Evolutionary conservation across 92 coral and sea anemone genomes (phyloP).

Genomic region (Epizoanthus fatuus): DNA sequence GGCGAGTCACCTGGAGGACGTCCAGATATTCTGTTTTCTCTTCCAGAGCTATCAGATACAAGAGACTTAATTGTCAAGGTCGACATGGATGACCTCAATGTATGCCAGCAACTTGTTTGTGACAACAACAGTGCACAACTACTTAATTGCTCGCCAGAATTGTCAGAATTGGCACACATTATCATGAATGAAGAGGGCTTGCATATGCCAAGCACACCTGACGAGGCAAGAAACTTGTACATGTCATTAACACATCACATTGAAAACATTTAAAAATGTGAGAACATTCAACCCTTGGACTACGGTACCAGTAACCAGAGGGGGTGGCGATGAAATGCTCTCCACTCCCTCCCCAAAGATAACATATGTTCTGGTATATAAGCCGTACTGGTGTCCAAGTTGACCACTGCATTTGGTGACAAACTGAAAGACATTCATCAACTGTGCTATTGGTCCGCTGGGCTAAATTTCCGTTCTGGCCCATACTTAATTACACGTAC

Average conservation of each 20-base stretch:
- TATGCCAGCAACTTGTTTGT: conserved; percentile 60
- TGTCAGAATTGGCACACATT: conserved; percentile 65
- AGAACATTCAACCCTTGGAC: too few relatives aligned
- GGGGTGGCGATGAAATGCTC: too few relatives aligned
- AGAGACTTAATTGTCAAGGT: conserved; percentile 47
- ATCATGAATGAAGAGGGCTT: conserved; percentile 73
- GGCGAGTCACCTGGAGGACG: conserved; percentile 72
- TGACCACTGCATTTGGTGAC: too few relatives aligned
- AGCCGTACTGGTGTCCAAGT: too few relatives aligned
- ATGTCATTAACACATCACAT: conserved; percentile 60
- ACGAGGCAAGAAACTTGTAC: conserved; percentile 65
- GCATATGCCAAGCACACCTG: conserved; percentile 58
- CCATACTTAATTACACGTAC: too few relatives aligned
- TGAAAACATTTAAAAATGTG: conserved; percentile 44
- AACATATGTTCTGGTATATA: too few relatives aligned
- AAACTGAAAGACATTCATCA: too few relatives aligned
- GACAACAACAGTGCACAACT: conserved; percentile 41
- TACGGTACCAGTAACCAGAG: too few relatives aligned
- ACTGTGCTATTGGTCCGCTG: too few relatives aligned
- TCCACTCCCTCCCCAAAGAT: too few relatives aligned
- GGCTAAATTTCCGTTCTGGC: too few relatives aligned
- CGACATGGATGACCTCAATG: conserved; percentile 51
- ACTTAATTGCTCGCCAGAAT: conserved; percentile 64
- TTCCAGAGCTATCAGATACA: conserved; percentile 71
- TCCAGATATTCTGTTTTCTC: conserved; percentile 59